These are phyloP conservation scores for Oryzias sinensis DNA, from an alignment of 2,797 vertebrate species.

Conservation along the genomic window DNA sequence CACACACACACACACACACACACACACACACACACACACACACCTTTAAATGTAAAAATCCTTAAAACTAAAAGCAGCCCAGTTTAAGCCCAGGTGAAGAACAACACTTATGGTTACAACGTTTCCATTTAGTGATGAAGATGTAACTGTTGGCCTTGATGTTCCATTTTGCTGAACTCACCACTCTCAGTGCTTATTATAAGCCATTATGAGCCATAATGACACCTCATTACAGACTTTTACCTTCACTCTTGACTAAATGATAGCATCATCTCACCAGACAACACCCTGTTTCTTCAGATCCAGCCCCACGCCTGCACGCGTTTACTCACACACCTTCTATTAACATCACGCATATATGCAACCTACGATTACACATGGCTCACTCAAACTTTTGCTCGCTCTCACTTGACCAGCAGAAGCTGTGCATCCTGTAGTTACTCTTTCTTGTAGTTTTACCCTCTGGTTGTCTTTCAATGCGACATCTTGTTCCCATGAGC, in stretches of 20 bases:
- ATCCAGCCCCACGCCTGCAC: constrained; percentile 9
- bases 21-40: constrained; percentile 5
- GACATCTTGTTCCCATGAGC: constrained; percentile 68
- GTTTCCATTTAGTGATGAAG: constrained; percentile 33
- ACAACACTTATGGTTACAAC: constrained; percentile 45
- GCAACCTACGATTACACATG: constrained; percentile 55
- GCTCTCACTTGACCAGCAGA: constrained; percentile 25
- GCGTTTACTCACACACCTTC: constrained; percentile 32
- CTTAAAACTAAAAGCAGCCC: neutral
- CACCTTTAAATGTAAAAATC: neutral
- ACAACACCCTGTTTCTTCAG: constrained; percentile 55
- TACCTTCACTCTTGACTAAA: constrained; percentile 64
- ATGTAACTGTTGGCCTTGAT: constrained; percentile 26
- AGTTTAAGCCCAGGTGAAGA: constrained; percentile 41
- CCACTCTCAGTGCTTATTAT: constrained; percentile 49
- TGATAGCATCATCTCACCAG: constrained; percentile 62
- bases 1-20: no score
- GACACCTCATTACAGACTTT: constrained; percentile 50
- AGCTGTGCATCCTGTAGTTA: constrained; percentile 4
- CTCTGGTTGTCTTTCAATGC: constrained; percentile 28
- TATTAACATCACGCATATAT: constrained; percentile 14
- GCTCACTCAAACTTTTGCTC: constrained; percentile 35
- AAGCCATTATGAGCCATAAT: constrained; percentile 62
- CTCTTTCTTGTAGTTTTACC: constrained; percentile 3
- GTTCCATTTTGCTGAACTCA: constrained; percentile 63